Conservation (phyloP, 2,113 vertebrate genomes). For the Nycticebus coucang region DNA sequence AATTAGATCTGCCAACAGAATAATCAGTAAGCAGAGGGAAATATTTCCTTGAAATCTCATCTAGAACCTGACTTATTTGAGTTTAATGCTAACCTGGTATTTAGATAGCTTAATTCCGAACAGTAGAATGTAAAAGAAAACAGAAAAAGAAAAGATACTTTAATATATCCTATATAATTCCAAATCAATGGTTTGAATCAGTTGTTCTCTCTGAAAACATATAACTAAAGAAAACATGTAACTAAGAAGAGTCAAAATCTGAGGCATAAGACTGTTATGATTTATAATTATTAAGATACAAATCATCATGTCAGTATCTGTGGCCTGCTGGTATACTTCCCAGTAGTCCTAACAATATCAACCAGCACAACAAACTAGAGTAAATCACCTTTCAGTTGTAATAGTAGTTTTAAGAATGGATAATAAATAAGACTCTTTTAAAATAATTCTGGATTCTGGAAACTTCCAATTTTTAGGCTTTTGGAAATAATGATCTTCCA, state of each 20-base stretch:
- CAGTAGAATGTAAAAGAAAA: background rate
- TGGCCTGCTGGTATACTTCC: background rate
- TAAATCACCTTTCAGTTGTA: background rate
- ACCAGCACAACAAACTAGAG: background rate
- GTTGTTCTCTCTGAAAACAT: background rate
- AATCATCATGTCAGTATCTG: background rate
- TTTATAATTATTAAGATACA: background rate
- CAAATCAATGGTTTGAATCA: background rate
- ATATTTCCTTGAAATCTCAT: background rate
- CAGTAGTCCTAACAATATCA: background rate
- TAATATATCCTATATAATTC: background rate
- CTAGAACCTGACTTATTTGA: background rate
- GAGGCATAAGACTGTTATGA: background rate
- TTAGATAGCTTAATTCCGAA: background rate
- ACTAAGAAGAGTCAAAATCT: background rate
- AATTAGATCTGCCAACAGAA: background rate
- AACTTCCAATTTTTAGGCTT: background rate
- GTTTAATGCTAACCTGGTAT: background rate
- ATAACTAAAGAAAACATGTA: background rate
- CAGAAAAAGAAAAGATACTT: background rate
- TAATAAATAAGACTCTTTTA: background rate
- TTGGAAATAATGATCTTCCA: background rate
- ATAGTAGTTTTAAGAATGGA: background rate
- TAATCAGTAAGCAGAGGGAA: background rate
- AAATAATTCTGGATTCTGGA: conserved; percentile 16